These are phyloP conservation scores for Pollenia labialis DNA, from an alignment of 2,888 invertebrate genomes.

Conservation along the genomic window DNA sequence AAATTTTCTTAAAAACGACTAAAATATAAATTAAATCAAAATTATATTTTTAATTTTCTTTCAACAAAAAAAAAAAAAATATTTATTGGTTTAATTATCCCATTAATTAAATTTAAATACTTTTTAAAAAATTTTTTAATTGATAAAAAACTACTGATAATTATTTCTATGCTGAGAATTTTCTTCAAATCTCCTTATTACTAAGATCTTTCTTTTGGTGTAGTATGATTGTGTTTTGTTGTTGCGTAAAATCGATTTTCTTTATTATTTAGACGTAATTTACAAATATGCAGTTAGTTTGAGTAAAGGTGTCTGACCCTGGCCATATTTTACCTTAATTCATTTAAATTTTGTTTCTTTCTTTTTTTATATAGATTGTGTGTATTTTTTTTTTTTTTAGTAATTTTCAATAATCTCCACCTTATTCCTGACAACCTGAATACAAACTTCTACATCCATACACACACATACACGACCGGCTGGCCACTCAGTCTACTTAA, in stretches of 20 bases:
- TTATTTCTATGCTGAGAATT: too few species aligned
- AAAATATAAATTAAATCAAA: too few species aligned
- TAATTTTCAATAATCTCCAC: conserved; percentile 54
- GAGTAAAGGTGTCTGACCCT: conserved; percentile 67
- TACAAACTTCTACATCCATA: background rate
- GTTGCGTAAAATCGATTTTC: conserved; percentile 69
- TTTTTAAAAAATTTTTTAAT: too few species aligned
- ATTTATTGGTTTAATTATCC: too few species aligned
- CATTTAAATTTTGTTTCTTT: conserved; percentile 45
- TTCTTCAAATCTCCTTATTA: background rate
- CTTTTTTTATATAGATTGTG: background rate
- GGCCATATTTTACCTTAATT: conserved; percentile 62
- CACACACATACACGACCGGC: conserved; percentile 15
- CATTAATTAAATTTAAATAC: too few species aligned
- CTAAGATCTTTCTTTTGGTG: conserved; percentile 7
- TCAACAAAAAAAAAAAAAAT: too few species aligned
- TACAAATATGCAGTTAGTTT: conserved; percentile 21
- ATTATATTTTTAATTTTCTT: too few species aligned
- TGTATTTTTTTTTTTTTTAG: conserved; percentile 7
- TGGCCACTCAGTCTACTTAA: conserved; percentile 32
- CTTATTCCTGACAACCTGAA: conserved; percentile 11
- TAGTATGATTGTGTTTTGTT: background rate
- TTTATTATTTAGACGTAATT: conserved; percentile 50
- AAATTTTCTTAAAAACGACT: too few species aligned
- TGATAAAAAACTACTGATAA: too few species aligned